Evolutionary conservation across 2,797 vertebrate species (phyloP).

Genomic region (Chelon labrosus): DNA sequence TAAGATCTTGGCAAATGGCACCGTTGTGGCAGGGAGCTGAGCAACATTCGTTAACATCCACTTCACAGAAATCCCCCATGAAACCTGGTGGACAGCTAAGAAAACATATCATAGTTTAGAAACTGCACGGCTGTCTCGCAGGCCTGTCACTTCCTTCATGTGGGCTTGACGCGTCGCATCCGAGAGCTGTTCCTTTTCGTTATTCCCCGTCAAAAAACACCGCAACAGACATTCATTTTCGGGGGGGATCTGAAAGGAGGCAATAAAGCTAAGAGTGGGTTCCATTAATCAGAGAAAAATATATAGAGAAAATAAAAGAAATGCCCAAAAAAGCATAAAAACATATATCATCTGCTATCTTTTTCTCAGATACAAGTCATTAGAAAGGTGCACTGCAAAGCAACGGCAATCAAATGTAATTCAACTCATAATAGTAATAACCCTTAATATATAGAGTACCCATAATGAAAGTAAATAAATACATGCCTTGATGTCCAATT

Average conservation of each 20-base stretch:
- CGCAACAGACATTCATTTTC: neutral
- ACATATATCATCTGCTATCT: too few relatives aligned
- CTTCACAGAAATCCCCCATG: slow-evolving; percentile 89
- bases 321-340: neutral
- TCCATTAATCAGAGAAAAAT: neutral
- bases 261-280: neutral
- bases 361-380: too few relatives aligned
- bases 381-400: neutral
- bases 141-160: slow-evolving; percentile 45
- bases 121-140: slow-evolving; percentile 37
- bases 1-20: slow-evolving; percentile 87
- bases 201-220: slow-evolving; percentile 35
- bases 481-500: neutral
- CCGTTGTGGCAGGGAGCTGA: slow-evolving; percentile 88
- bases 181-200: slow-evolving; percentile 35
- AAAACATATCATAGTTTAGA: slow-evolving; percentile 63
- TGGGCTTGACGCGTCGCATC: slow-evolving; percentile 33
- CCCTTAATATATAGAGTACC: neutral
- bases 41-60: slow-evolving; percentile 89
- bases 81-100: slow-evolving; percentile 90
- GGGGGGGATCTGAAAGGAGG: slow-evolving; percentile 4
- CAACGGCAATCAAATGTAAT: neutral
- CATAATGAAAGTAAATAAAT: neutral
- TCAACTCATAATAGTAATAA: neutral
- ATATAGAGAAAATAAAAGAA: too few relatives aligned